Conservation (phyloP, 2,888 invertebrate species). For the Pollenia angustigena region DNA sequence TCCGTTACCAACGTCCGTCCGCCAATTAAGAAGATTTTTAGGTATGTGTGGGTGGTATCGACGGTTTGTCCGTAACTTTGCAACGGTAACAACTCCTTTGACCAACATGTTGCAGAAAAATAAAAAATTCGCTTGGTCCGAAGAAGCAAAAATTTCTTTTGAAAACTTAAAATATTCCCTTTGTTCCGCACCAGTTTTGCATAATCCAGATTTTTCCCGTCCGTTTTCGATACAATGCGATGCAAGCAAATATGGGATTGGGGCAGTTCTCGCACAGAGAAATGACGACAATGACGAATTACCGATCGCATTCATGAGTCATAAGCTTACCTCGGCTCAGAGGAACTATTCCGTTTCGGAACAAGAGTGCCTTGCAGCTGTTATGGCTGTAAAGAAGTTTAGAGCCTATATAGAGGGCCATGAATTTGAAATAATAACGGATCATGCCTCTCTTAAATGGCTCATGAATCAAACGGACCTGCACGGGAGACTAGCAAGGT, state of each 20-base stretch:
- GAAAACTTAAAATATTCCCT: neutral
- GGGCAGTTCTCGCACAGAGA: too few relatives aligned
- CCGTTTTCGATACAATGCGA: too few relatives aligned
- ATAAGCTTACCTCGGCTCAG: neutral
- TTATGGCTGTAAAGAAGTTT: too few relatives aligned
- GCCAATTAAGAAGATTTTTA: constrained; percentile 43
- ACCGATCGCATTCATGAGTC: too few relatives aligned
- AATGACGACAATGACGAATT: neutral
- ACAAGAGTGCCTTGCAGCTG: too few relatives aligned
- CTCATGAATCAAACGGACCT: too few relatives aligned
- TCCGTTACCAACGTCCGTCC: constrained; percentile 43
- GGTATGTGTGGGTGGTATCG: constrained; percentile 43
- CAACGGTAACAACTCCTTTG: neutral
- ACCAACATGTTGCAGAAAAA: neutral
- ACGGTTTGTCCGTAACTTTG: constrained; percentile 33
- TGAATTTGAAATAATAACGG: neutral
- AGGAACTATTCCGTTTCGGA: too few relatives aligned
- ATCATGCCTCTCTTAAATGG: too few relatives aligned
- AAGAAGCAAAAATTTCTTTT: too few relatives aligned
- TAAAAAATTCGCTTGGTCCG: neutral
- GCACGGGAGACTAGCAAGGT: neutral
- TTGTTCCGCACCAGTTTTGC: neutral
- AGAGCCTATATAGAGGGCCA: too few relatives aligned
- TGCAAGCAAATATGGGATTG: too few relatives aligned
- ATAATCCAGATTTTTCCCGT: constrained; percentile 10